A percentile compares a stretch with the other conserved stretches of the same genome.
Evolutionary conservation across 2,888 invertebrate species (phyloP).

Genomic region (Limulus polyphemus): DNA sequence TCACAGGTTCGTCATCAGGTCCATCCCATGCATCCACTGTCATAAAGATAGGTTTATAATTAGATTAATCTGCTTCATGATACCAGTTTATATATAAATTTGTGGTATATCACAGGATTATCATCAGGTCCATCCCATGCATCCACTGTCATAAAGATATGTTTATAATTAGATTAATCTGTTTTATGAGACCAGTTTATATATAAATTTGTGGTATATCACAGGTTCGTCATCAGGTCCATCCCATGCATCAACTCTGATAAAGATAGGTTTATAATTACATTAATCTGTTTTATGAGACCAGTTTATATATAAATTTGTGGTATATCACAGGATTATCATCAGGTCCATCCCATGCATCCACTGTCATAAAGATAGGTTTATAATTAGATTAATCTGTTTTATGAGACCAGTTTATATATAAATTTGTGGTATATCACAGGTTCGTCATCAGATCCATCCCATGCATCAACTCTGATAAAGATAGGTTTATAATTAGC

Average conservation of each 20-base stretch:
- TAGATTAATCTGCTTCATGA: neutral
- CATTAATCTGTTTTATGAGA: too few species aligned
- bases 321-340: slow-evolving; percentile 47
- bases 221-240: slow-evolving; percentile 45
- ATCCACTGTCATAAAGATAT: slow-evolving; percentile 42
- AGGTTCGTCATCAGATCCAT: slow-evolving; percentile 45
- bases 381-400: too few species aligned
- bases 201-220: slow-evolving; percentile 48
- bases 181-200: too few species aligned
- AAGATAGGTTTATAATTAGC: too few species aligned
- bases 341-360: slow-evolving; percentile 47
- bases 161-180: neutral
- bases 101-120: slow-evolving; percentile 47
- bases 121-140: slow-evolving; percentile 47
- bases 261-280: too few species aligned
- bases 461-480: slow-evolving; percentile 48
- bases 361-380: too few species aligned
- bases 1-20: slow-evolving; percentile 43
- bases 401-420: too few species aligned
- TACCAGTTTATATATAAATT: too few species aligned
- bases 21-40: slow-evolving; percentile 51
- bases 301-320: too few species aligned
- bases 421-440: slow-evolving; percentile 49
- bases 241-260: slow-evolving; percentile 49
- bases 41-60: slow-evolving; percentile 1